Base-by-base conservation (phyloP, 2,888 invertebrate genomes). In the Caenorhabditis sp. region DNA sequence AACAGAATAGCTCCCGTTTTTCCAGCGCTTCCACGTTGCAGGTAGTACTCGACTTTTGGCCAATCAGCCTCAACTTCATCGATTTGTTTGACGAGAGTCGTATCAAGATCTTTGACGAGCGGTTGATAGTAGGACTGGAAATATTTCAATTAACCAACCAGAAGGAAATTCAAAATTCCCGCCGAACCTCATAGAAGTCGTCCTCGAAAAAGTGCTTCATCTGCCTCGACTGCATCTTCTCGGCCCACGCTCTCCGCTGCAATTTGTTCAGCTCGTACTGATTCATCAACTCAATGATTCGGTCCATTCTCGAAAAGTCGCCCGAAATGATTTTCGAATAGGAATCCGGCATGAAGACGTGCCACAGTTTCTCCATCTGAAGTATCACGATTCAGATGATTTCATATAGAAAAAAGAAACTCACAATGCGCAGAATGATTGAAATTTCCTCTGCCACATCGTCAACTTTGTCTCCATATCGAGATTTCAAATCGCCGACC, bases 201-300 rank as follows among this genome's bases (percentile, higher is more conserved):
- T 91, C 91, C 9, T 90, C 90, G 55, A 90, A 89, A 61, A 91
- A 91, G 53, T 88, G 88, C 32, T 87, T 83, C 91, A 91, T 91
- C 69, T 90, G 88, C 55, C 91, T 62, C n/a, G 88, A 83, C 67
- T 90, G 85, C 91, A 91, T 91, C 80, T 89, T 90, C 70, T 91
- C 91, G 0, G 91, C 91, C 91, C 91, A 91, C 11, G 83, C 87
- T 64, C 87, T 80, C 11, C 89, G 53, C 61, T 89, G 88, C 24
- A 91, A 78, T 20, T 84, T 82, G 20, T 89, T 88, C 44, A 80
- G 55, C 28, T 90, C 90, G 77, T 90, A 91, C 80, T 87, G 86
- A 60, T 79, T 55, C 83, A 88, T 89, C 47, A 89, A 55, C 24
- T 85, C 82, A 9, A 89, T 51, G 58, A 91, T 90, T 68, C 87